Evolutionary conservation across 2,888 invertebrate genomes (phyloP), one percentile per base, ranked within the genome.

Genomic region (Alitta virens): DNA sequence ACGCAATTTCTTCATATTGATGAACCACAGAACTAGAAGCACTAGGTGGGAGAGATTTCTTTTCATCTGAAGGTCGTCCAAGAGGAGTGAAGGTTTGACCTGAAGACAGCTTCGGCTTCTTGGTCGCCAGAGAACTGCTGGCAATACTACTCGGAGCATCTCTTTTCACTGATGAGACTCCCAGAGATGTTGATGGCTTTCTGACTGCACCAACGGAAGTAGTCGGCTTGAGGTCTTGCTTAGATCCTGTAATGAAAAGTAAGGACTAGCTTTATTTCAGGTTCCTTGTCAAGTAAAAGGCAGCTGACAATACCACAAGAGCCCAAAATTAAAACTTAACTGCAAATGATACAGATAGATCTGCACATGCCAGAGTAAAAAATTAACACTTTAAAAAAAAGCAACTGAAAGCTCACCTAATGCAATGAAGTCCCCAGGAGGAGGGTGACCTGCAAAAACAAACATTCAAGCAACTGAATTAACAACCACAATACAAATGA

Each of bases 1-100:
- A 83, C 0, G 91, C 91, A 49, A 87, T 80, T 64, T 87, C 86
- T 75, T 80, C 79, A 72, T 72, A 77, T 49, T 72, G 70, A 21
- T 66, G 66, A n/a, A 69, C 53, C 23, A 73, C 70, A 5, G 33
- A 33, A 33, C 33, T 33, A 12, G 12, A 5, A 1, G 72, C 67
- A 3, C 73, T 71, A 5, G 79, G 76, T 2, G 78, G 77, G 24
- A 64, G 67, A 27, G 72, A 63, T 33, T 64, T 59, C 24, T 62
- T 63, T 1, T 33, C 56, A 23, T 69, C 68, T 14, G 46, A 25
- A 12, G 57, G 33, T 26, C 63, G 50, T 5, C 77, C 75, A 2
- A 79, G 72, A 0, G 78, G 72, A 2, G 75, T 75, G 61, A 78
- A 78, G n/a, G 76, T 73, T 59, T 73, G 74, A 33, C 33, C 33